phyloP scores from a whole-genome alignment of 2,888 invertebrate genomes.

The Eugnorisma glareosa region DNA sequence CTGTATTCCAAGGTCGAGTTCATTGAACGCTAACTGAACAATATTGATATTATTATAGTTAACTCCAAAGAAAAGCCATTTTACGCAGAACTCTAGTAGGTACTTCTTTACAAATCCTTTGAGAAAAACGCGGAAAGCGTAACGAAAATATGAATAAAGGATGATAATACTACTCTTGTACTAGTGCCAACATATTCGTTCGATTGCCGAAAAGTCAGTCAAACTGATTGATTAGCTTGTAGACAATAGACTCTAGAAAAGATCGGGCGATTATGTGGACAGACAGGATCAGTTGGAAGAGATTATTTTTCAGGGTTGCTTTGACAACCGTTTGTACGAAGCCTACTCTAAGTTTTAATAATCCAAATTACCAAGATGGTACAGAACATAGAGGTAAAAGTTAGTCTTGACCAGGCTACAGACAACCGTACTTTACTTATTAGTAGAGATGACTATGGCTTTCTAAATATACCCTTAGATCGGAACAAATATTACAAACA shows the following conservation, averaged over 20 bases:
- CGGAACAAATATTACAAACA: background rate
- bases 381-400: background rate
- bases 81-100: background rate
- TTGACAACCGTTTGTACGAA: background rate
- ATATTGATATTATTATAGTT: conserved; percentile 29
- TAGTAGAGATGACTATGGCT: conserved; percentile 22
- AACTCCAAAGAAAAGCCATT: conserved; percentile 6
- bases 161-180: conserved; percentile 11
- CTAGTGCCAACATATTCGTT: conserved; percentile 39
- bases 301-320: background rate
- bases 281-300: background rate
- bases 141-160: conserved; percentile 27
- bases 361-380: background rate
- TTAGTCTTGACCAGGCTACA: background rate
- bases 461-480: conserved; percentile 18
- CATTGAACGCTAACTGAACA: conserved; percentile 35
- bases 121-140: conserved; percentile 15
- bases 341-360: background rate
- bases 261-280: conserved; percentile 2
- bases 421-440: background rate
- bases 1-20: conserved; percentile 38
- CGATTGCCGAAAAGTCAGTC: conserved; percentile 8
- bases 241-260: conserved; percentile 24
- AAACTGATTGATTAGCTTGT: conserved; percentile 45
- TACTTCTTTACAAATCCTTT: conserved; percentile 21